Evolutionary conservation across 92 coral and sea anemone genomes (phyloP).

Genomic region (Heteractis magnifica): DNA sequence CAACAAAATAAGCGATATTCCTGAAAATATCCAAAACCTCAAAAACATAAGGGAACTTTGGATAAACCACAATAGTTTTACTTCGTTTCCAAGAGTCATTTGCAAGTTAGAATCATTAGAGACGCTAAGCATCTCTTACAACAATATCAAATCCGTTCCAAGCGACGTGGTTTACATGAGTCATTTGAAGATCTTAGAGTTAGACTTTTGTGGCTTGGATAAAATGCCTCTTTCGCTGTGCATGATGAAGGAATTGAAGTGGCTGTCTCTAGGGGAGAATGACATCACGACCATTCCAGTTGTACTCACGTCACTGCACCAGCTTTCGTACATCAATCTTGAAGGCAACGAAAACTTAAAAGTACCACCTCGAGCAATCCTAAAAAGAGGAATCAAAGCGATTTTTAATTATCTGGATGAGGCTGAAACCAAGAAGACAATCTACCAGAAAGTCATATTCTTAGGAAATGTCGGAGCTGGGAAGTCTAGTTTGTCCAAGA

Average conservation of each 20-base stretch:
- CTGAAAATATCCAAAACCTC: conserved; percentile 13
- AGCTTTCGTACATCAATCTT: conserved; percentile 35
- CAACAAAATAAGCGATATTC: conserved; percentile 32
- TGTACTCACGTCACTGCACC: conserved; percentile 18
- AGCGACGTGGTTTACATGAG: conserved; percentile 17
- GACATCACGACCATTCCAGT: conserved; percentile 36
- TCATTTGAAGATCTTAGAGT: conserved; percentile 37
- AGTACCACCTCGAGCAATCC: conserved; percentile 39
- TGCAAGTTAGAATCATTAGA: conserved; percentile 35
- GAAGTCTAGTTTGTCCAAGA: conserved; percentile 57
- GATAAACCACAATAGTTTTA: conserved; percentile 40
- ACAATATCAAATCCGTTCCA: conserved; percentile 27
- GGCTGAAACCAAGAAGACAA: conserved; percentile 27
- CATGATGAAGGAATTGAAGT: conserved; percentile 25
- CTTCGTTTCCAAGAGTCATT: conserved; percentile 33
- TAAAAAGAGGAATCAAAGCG: conserved; percentile 50
- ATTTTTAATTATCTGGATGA: conserved; percentile 40
- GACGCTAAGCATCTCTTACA: conserved; percentile 36
- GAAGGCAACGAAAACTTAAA: conserved; percentile 25
- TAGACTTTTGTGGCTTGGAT: conserved; percentile 39
- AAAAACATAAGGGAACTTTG: conserved; percentile 35
- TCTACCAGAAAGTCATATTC: conserved; percentile 55
- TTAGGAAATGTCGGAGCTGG: conserved; percentile 65
- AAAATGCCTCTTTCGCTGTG: conserved; percentile 37
- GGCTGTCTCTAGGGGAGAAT: conserved; percentile 49